phyloP scores from a whole-genome alignment of 2,113 vertebrate species.

The Saguinus imperator region DNA sequence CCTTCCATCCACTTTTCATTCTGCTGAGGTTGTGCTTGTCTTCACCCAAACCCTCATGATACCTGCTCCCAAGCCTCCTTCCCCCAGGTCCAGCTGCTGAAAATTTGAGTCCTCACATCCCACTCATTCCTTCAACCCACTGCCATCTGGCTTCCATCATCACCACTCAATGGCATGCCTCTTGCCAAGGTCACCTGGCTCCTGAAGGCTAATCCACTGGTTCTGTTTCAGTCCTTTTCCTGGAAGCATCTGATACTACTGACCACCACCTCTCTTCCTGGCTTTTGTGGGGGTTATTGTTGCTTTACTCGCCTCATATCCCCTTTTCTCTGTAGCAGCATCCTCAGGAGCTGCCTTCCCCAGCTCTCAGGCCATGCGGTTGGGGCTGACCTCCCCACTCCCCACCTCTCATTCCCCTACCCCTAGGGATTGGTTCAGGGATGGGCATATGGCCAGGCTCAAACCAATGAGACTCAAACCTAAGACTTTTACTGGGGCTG shows the following conservation, averaged over 20 bases:
- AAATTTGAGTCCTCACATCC: background rate
- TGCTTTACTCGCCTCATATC: background rate
- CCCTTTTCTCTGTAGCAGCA: background rate
- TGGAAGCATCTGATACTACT: background rate
- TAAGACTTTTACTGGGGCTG: background rate
- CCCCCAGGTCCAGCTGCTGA: background rate
- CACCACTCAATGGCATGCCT: background rate
- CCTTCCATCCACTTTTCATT: background rate
- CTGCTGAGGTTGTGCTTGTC: background rate
- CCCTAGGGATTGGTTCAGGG: background rate
- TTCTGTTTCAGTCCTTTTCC: slow-evolving; percentile 6
- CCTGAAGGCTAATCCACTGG: background rate
- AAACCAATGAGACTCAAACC: background rate
- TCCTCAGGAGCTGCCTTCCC: background rate
- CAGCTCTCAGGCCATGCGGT: background rate
- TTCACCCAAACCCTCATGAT: background rate
- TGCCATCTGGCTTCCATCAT: slow-evolving; percentile 25
- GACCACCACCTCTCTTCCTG: background rate
- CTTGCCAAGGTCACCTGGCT: slow-evolving; percentile 50
- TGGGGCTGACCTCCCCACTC: background rate
- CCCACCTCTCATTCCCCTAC: background rate
- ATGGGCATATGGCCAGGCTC: background rate
- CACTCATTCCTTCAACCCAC: slow-evolving; percentile 30
- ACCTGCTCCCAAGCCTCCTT: background rate
- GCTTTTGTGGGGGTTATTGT: background rate